A percentile compares a stretch with the other conserved stretches of the same genome.
Evolutionary conservation across 2,797 vertebrate genomes (phyloP).

Genomic region (Leptoclinus maculatus): DNA sequence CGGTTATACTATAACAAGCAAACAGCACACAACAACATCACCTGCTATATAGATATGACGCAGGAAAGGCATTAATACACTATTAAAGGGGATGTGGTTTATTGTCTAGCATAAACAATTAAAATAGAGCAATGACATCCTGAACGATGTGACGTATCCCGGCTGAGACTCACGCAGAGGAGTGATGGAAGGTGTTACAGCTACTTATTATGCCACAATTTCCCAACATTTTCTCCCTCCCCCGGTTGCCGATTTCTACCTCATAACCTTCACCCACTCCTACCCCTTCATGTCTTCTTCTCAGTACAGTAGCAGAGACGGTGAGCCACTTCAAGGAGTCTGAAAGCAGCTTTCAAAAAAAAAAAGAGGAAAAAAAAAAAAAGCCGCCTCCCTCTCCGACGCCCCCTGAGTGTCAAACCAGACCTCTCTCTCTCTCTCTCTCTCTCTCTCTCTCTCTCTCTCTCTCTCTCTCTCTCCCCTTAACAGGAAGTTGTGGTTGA

Average conservation of each 20-base stretch:
- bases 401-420: conserved; percentile 67
- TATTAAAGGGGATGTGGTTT: conserved; percentile 55
- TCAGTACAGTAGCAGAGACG: conserved; percentile 80
- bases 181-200: conserved; percentile 1
- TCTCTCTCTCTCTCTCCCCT: conserved; percentile 22
- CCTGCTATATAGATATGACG: conserved; percentile 13
- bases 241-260: conserved; percentile 21
- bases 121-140: background rate
- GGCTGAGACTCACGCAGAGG: background rate
- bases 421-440: conserved; percentile 31
- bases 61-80: conserved; percentile 25
- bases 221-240: conserved; percentile 42
- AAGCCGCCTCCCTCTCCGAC: conserved; percentile 69
- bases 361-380: background rate
- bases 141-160: background rate
- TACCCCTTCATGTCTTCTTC: conserved; percentile 40
- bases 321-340: conserved; percentile 81
- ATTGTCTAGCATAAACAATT: background rate
- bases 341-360: conserved; percentile 61
- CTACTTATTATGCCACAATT: conserved; percentile 34
- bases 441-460: conserved; percentile 20
- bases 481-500: conserved; percentile 78
- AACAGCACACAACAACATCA: conserved; percentile 34
- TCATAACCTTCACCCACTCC: conserved; percentile 51
- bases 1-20: conserved; percentile 54